Percentiles rank a stretch among this genome's conserved stretches.
phyloP scores from a whole-genome alignment of 2,113 vertebrate genomes.

The Marcusenius ussheri region DNA sequence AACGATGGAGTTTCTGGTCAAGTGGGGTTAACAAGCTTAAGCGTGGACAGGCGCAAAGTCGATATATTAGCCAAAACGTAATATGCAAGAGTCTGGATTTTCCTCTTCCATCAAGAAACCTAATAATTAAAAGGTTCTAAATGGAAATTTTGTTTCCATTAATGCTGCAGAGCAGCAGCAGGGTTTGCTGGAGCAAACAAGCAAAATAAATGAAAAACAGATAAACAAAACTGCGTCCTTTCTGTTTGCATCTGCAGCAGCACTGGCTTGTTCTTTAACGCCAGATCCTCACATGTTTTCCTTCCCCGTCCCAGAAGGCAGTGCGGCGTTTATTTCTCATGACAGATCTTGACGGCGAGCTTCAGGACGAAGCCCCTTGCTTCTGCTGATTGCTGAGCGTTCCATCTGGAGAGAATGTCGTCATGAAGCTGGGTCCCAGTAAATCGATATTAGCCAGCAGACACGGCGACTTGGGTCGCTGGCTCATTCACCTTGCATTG shows the following conservation, averaged over 20 bases:
- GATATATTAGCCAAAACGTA: neutral
- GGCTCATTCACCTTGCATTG: neutral
- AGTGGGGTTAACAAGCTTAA: neutral
- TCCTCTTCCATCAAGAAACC: neutral
- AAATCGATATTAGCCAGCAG: neutral
- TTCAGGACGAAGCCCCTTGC: neutral
- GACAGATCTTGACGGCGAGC: neutral
- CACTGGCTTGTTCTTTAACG: neutral
- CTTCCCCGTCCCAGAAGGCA: neutral
- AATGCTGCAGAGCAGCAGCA: neutral
- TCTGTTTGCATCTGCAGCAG: neutral
- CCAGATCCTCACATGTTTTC: neutral
- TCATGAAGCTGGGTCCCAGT: neutral
- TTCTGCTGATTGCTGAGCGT: neutral
- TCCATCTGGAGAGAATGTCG: neutral
- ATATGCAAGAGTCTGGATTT: neutral
- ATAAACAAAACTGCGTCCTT: neutral
- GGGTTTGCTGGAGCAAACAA: neutral
- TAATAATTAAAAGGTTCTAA: neutral
- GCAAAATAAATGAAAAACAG: neutral
- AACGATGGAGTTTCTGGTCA: neutral
- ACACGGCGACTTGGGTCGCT: neutral
- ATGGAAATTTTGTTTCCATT: neutral
- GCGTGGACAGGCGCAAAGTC: neutral
- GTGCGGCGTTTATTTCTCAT: neutral